Evolutionary conservation across 1,140 invertebrate genomes (phyloP).

Genomic region (Bombus polaris): DNA sequence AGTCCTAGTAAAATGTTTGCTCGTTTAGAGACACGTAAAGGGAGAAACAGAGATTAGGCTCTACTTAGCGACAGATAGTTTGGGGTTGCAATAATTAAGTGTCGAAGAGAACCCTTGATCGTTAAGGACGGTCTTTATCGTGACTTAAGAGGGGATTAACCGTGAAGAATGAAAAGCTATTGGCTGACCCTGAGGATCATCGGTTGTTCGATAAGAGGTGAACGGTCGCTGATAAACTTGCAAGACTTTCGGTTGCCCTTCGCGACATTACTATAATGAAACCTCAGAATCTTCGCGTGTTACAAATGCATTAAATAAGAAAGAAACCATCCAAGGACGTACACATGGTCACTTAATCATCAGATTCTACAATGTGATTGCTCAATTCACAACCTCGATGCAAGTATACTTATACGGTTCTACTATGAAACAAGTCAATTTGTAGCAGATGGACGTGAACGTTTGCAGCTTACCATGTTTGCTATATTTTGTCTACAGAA

Average conservation of each 20-base stretch:
- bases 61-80: slow-evolving; percentile 29
- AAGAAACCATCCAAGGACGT: neutral
- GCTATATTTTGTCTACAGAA: neutral
- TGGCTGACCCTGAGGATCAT: slow-evolving; percentile 73
- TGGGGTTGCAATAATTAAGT: slow-evolving; percentile 57
- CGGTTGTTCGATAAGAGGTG: slow-evolving; percentile 73
- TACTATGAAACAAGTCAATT: neutral
- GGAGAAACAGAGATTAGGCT: neutral
- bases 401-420: neutral
- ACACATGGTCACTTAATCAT: neutral
- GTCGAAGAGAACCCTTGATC: slow-evolving; percentile 43
- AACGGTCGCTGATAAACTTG: slow-evolving; percentile 70
- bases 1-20: too few species aligned
- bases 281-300: neutral
- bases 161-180: slow-evolving; percentile 78
- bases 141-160: slow-evolving; percentile 77
- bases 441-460: neutral
- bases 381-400: neutral
- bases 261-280: slow-evolving; percentile 50
- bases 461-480: neutral
- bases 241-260: slow-evolving; percentile 35
- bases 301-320: neutral
- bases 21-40: neutral
- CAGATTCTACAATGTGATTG: neutral
- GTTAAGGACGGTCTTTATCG: slow-evolving; percentile 74